Conservation (phyloP, 1,140 invertebrate genomes). For the Drosophila sp. region DNA sequence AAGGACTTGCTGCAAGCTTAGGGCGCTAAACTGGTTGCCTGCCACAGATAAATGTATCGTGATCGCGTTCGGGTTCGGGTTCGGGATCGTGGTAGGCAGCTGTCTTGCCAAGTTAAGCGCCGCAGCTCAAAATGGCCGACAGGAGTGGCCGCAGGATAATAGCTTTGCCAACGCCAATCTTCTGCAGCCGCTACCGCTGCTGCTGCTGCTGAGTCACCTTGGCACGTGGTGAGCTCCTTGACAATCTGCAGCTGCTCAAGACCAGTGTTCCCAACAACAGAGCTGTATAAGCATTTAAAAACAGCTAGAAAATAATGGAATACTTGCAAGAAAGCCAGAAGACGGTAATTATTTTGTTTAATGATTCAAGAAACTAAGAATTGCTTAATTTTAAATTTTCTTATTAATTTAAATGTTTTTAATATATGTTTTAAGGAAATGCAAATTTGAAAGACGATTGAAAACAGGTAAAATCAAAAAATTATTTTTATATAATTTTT, state of each 20-base stretch:
- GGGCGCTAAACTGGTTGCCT: slow-evolving; percentile 75
- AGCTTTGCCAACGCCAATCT: slow-evolving; percentile 42
- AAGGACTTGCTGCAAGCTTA: slow-evolving; percentile 75
- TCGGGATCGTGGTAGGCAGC: slow-evolving; percentile 37
- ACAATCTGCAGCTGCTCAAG: slow-evolving; percentile 44
- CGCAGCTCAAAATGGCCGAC: slow-evolving; percentile 37
- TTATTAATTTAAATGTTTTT: too few species aligned
- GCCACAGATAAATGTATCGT: slow-evolving; percentile 60
- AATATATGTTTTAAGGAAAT: too few species aligned
- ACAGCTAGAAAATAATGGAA: too few species aligned
- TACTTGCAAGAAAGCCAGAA: too few species aligned
- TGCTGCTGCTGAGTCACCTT: slow-evolving; percentile 63
- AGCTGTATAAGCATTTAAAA: too few species aligned
- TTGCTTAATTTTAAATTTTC: too few species aligned
- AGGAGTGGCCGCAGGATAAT: slow-evolving; percentile 58
- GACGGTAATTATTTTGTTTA: too few species aligned
- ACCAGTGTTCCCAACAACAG: too few species aligned
- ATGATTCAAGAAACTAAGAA: too few species aligned
- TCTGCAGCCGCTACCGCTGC: slow-evolving; percentile 20
- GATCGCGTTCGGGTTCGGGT: background rate
- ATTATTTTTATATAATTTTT: too few species aligned
- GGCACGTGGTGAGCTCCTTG: slow-evolving; percentile 60
- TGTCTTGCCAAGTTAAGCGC: slow-evolving; percentile 47
- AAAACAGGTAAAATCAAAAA: too few species aligned
- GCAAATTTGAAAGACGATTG: too few species aligned